A percentile compares a stretch with the other conserved stretches of the same genome.
Evolutionary conservation across 1,140 invertebrate species (phyloP).

Genomic region (Drosophila neocordata): DNA sequence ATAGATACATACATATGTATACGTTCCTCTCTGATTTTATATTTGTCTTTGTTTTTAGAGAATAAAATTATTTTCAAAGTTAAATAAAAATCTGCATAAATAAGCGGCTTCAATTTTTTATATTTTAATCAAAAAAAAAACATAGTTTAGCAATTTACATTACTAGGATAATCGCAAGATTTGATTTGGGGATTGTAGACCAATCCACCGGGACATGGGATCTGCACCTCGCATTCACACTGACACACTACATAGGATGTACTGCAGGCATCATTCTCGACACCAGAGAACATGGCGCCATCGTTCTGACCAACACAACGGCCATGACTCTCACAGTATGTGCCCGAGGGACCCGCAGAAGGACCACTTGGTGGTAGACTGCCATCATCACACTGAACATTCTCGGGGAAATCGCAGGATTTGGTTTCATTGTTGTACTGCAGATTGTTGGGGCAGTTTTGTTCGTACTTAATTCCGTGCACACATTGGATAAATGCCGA

Average conservation of each 20-base stretch:
- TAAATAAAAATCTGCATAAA: not conserved
- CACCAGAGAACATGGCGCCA: constrained; percentile 27
- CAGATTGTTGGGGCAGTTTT: constrained; percentile 49
- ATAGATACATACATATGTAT: too few relatives aligned
- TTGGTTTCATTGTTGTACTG: constrained; percentile 32
- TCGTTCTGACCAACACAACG: constrained; percentile 40
- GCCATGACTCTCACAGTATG: constrained; percentile 49
- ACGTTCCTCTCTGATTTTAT: too few relatives aligned
- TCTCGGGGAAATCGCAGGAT: constrained; percentile 48
- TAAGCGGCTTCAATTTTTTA: constrained; percentile 33
- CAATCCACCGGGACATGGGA: constrained; percentile 29
- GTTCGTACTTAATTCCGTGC: constrained; percentile 23
- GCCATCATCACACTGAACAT: constrained; percentile 55
- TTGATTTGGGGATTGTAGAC: constrained; percentile 7
- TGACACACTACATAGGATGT: constrained; percentile 52
- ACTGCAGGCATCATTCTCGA: constrained; percentile 2
- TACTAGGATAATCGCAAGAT: constrained; percentile 51
- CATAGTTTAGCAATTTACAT: constrained; percentile 32
- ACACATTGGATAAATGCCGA: constrained; percentile 54
- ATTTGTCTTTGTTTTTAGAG: too few relatives aligned
- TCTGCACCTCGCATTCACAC: constrained; percentile 59
- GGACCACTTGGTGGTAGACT: constrained; percentile 55
- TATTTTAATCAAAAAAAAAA: constrained; percentile 22
- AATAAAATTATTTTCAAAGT: not conserved
- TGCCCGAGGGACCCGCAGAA: constrained; percentile 64